Evolutionary conservation across 2,888 invertebrate species (phyloP), one percentile per base, ranked within the genome.

Genomic region (Drosophila anomalipes): DNA sequence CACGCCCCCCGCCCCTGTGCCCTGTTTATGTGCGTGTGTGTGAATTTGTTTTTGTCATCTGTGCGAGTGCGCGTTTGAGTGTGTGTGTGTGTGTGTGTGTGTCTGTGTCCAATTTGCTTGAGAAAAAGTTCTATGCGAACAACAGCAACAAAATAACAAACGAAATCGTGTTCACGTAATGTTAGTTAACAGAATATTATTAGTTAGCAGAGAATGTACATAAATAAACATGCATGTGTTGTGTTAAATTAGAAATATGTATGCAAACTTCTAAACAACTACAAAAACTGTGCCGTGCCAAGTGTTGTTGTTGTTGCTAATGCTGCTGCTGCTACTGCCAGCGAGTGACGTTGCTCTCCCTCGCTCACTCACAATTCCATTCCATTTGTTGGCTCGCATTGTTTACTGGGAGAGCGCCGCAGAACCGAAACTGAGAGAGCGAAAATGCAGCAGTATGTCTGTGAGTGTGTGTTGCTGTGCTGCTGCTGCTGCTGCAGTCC

Each of bases 351-450:
- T 81, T 73, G 64, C 69, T 61, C 70, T 83, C 61, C 73, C 68
- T 62, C 68, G 74, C 67, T 47, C 77, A 69, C 60, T 69, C 16
- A 32, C 67, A 67, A 67, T 70, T 79, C 71, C 70, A 69, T 90
- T 26, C 89, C 91, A 83, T 69, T 79, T 82, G 64, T 74, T 80
- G 81, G 76, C 37, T 89, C 81, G 47, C 22, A 47, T 90, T 89
- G 87, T 91, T 85, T 85, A 91, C 70, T 70, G 82, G 30, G 39
- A 74, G 66, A 68, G 82, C n/a, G 33, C 22, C 33, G 26, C 37
- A 35, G 28, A 52, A 54, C 41, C 30, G 44, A 22, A 61, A 56
- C 47, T 49, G 70, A 64, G 68, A 84, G 59, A 47, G 44, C 33
- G 58, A 66, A 63, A n/a, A 4, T 74, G 64, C 58, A 69, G 54